These are phyloP conservation scores for Synergus umbraculus DNA, from an alignment of 2,888 invertebrate genomes.

Conservation along the genomic window DNA sequence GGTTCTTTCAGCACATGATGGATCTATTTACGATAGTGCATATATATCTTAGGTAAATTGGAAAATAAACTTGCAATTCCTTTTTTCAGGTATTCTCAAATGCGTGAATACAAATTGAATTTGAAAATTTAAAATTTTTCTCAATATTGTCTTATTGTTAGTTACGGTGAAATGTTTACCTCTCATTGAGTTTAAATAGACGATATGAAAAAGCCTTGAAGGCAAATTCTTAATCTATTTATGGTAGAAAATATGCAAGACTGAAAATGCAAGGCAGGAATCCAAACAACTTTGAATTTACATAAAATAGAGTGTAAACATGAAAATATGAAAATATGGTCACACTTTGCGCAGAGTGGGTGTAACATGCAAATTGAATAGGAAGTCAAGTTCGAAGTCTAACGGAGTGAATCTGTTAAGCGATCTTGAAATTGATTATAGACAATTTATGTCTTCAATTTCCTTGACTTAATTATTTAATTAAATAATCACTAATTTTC, in stretches of 20 bases:
- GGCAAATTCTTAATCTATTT: background rate
- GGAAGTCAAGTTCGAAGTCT: conserved; percentile 23
- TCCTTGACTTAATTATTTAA: too few relatives aligned
- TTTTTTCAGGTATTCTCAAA: background rate
- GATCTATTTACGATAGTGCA: background rate
- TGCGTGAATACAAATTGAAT: too few relatives aligned
- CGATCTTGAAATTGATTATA: conserved; percentile 27
- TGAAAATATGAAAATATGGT: conserved; percentile 37
- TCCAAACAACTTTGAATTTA: conserved; percentile 22
- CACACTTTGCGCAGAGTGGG: background rate
- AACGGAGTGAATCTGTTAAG: conserved; percentile 26
- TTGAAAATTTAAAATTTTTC: too few relatives aligned
- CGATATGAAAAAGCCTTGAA: background rate
- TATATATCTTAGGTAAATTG: background rate
- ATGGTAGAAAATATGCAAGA: background rate
- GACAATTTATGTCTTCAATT: background rate
- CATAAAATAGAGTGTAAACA: conserved; percentile 39
- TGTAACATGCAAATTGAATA: conserved; percentile 35
- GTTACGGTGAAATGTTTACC: background rate
- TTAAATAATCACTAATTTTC: too few relatives aligned
- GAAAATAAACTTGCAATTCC: background rate
- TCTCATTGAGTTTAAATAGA: background rate
- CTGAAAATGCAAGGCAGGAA: conserved; percentile 6
- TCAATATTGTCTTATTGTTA: too few relatives aligned
- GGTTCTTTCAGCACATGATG: background rate